Conservation (phyloP, 2,888 invertebrate genomes). For the Lordiphosa fenestrarum region DNA sequence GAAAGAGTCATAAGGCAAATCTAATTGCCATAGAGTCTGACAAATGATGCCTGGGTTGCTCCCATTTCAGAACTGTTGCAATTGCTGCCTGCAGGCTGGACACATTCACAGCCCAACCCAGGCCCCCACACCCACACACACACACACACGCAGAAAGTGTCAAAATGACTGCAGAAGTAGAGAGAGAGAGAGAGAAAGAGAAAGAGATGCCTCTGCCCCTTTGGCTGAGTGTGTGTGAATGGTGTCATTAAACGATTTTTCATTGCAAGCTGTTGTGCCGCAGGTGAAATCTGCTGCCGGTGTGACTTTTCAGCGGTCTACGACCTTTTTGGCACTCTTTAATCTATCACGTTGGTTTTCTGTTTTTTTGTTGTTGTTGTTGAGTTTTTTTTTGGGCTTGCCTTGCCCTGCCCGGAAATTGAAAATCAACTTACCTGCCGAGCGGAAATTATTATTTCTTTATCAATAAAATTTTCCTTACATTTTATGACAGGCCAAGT, state of each 20-base stretch:
- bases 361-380: no score
- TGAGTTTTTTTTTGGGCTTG: no score
- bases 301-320: constrained; percentile 55
- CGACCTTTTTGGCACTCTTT: constrained; percentile 60
- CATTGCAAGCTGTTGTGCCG: constrained; percentile 75
- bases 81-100: constrained; percentile 56
- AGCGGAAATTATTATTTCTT: constrained; percentile 72
- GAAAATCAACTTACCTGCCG: constrained; percentile 63
- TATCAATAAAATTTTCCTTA: constrained; percentile 49
- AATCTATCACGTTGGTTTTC: constrained; percentile 27
- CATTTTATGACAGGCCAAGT: background rate
- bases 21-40: constrained; percentile 41
- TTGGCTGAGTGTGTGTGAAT: constrained; percentile 61
- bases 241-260: constrained; percentile 80
- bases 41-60: constrained; percentile 52
- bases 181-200: constrained; percentile 1
- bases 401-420: constrained; percentile 53
- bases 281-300: constrained; percentile 67
- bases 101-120: constrained; percentile 13
- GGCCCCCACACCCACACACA: constrained; percentile 9
- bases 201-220: background rate
- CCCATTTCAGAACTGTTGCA: constrained; percentile 47
- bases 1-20: constrained; percentile 9
- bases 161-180: constrained; percentile 45
- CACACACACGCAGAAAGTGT: constrained; percentile 33